Conservation (phyloP, 2,113 vertebrate species). For the Mustelus asterias region DNA sequence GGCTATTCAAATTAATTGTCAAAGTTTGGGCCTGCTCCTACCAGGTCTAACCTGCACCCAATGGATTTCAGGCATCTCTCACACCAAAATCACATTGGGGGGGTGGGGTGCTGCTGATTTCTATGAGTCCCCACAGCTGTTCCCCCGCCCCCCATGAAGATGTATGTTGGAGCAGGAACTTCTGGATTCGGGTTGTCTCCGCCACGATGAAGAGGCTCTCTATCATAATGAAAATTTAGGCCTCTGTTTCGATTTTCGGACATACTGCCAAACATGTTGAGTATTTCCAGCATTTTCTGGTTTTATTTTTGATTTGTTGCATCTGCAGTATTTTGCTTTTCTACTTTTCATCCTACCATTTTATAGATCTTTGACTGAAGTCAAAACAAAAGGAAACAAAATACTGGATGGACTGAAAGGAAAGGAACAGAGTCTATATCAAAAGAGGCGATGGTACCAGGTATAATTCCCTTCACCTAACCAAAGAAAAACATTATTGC, state of each 20-base stretch:
- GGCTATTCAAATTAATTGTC: too few species aligned
- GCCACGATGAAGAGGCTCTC: too few species aligned
- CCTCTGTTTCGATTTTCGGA: not conserved
- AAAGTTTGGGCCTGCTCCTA: too few species aligned
- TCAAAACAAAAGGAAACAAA: not conserved
- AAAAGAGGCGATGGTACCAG: not conserved
- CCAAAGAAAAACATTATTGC: not conserved
- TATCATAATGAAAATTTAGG: too few species aligned
- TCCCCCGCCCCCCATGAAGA: too few species aligned
- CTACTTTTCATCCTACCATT: not conserved
- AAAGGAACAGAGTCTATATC: not conserved
- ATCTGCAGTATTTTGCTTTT: not conserved
- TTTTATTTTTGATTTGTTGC: not conserved
- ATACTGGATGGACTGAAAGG: not conserved
- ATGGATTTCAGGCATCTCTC: too few species aligned
- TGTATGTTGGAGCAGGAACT: too few species aligned
- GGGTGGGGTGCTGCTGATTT: too few species aligned
- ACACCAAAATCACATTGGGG: too few species aligned
- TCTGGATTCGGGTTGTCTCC: too few species aligned
- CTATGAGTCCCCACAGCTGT: too few species aligned
- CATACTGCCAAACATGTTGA: not conserved
- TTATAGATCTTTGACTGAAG: not conserved
- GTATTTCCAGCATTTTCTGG: not conserved
- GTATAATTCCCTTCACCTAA: not conserved
- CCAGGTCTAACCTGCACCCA: too few species aligned